Conservation (phyloP, 1,140 invertebrate species). For the Bombus turneri region DNA sequence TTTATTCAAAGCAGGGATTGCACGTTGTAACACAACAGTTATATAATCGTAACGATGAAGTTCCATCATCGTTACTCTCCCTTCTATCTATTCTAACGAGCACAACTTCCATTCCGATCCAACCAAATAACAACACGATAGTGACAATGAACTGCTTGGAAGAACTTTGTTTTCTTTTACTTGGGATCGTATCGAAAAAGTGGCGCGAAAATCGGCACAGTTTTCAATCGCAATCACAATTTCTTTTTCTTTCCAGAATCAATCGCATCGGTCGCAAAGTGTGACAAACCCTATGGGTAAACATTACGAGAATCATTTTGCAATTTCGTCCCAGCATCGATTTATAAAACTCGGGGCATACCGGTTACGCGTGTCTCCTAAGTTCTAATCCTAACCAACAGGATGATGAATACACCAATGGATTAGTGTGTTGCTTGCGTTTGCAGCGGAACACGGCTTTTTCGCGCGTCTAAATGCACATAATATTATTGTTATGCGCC, state of each 20-base stretch:
- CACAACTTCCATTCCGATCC: not conserved
- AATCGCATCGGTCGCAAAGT: not conserved
- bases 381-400: not conserved
- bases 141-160: not conserved
- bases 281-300: not conserved
- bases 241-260: not conserved
- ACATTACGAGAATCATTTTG: conserved; percentile 42
- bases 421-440: conserved; percentile 8
- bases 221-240: not conserved
- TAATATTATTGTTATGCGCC: not conserved
- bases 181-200: not conserved
- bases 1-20: not conserved
- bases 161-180: not conserved
- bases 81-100: not conserved
- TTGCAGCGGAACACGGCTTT: not conserved
- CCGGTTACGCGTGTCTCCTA: not conserved
- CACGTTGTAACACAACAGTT: no score
- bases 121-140: not conserved
- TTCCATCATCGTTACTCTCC: not conserved
- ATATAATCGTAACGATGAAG: not conserved
- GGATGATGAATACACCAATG: no score
- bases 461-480: not conserved
- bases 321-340: conserved; percentile 40
- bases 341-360: conserved; percentile 34
- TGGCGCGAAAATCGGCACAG: not conserved